Evolutionary conservation across 2,113 vertebrate species (phyloP).

Genomic region (Sphyrna mokarran): DNA sequence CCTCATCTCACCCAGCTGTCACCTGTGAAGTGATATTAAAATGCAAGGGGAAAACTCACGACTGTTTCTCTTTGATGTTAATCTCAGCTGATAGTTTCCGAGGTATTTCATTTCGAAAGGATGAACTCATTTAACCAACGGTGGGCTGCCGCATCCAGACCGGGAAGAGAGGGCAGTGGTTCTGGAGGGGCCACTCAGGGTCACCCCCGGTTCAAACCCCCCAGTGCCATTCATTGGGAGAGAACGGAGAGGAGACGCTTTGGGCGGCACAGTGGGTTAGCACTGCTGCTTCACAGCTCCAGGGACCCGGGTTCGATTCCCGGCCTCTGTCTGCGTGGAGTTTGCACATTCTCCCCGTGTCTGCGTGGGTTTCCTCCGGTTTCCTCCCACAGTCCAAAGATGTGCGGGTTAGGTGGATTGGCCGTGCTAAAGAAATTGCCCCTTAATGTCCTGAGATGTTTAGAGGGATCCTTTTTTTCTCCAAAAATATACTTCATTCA

Average conservation of each 20-base stretch:
- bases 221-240: not conserved
- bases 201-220: not conserved
- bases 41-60: constrained; percentile 40
- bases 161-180: constrained; percentile 57
- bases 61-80: constrained; percentile 52
- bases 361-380: no score
- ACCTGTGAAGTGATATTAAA: constrained; percentile 45
- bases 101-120: constrained; percentile 64
- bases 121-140: constrained; percentile 65
- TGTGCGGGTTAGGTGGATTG: no score
- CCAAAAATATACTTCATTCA: no score
- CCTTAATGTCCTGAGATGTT: no score
- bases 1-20: constrained; percentile 45
- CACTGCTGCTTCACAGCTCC: no score
- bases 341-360: no score
- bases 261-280: no score
- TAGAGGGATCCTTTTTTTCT: no score
- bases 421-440: no score
- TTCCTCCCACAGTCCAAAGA: no score
- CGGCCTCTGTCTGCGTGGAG: no score
- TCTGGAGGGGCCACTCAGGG: constrained; percentile 48
- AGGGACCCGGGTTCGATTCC: no score
- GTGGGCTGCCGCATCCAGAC: constrained; percentile 60
- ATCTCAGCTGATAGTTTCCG: constrained; percentile 62
- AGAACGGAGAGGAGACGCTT: not conserved